These are phyloP conservation scores for Oligia fasciuncula DNA, from an alignment of 2,888 invertebrate species.

Conservation along the genomic window DNA sequence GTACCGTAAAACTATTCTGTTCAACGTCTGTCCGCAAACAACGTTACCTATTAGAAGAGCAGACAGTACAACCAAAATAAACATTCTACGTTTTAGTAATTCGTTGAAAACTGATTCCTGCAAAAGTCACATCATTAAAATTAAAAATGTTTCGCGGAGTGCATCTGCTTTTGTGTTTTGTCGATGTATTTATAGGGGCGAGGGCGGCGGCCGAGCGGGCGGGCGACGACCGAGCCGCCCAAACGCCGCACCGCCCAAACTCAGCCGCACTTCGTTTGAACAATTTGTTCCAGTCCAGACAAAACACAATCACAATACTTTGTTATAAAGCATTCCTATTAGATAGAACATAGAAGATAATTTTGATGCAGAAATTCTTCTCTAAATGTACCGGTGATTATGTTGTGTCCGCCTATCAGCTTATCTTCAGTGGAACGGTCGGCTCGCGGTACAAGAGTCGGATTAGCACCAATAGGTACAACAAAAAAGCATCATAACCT, in stretches of 20 bases:
- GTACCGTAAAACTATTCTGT: conserved; percentile 40
- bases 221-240: conserved; percentile 69
- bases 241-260: conserved; percentile 59
- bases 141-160: conserved; percentile 76
- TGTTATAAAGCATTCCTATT: conserved; percentile 9
- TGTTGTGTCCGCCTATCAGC: conserved; percentile 22
- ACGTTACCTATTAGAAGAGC: conserved; percentile 48
- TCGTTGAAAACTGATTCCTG: conserved; percentile 68
- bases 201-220: conserved; percentile 72
- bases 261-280: conserved; percentile 56
- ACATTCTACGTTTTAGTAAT: conserved; percentile 54
- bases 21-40: conserved; percentile 47
- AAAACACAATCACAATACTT: conserved; percentile 39
- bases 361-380: conserved; percentile 11
- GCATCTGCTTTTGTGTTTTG: conserved; percentile 81
- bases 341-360: conserved; percentile 8
- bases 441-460: conserved; percentile 32
- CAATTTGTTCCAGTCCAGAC: conserved; percentile 55
- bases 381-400: conserved; percentile 31
- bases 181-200: conserved; percentile 84
- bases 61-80: conserved; percentile 55
- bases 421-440: conserved; percentile 35
- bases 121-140: conserved; percentile 78
- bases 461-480: conserved; percentile 43
- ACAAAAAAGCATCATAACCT: conserved; percentile 48